Percentiles rank a stretch among this genome's conserved stretches.
Conservation (phyloP, 1,140 invertebrate species). For the Latrodectus geometricus region DNA sequence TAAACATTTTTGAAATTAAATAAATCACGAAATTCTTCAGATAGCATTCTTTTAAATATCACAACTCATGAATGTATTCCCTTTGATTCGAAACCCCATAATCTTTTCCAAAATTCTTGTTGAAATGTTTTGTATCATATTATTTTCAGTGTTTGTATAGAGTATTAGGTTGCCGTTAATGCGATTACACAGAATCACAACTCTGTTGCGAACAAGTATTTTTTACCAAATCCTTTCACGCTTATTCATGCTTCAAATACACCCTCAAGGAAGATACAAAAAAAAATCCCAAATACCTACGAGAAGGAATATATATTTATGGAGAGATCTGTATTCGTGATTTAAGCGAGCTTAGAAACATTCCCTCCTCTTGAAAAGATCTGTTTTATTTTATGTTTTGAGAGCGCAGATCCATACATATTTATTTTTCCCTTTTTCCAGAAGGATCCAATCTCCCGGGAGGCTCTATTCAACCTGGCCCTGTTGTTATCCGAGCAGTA, state of each 20-base stretch:
- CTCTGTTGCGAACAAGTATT: too few relatives aligned
- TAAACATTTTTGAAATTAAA: too few relatives aligned
- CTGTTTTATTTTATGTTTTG: not conserved
- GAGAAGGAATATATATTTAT: too few relatives aligned
- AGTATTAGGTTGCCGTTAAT: not conserved
- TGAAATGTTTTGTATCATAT: not conserved
- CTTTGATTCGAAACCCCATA: too few relatives aligned
- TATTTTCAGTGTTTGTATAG: not conserved
- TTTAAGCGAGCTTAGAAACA: not conserved
- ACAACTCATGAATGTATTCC: too few relatives aligned
- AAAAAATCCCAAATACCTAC: too few relatives aligned
- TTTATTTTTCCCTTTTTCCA: conserved; percentile 21
- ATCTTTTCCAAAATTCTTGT: not conserved
- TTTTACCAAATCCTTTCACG: too few relatives aligned
- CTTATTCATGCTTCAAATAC: too few relatives aligned
- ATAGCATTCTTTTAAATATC: too few relatives aligned
- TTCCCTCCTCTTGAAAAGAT: not conserved
- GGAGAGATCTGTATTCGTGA: not conserved
- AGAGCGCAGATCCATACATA: not conserved
- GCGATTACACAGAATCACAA: too few relatives aligned
- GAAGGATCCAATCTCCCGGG: conserved; percentile 76
- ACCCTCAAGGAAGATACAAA: too few relatives aligned
- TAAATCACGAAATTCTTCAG: too few relatives aligned
- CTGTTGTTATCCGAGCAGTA: conserved; percentile 85
- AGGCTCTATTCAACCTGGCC: conserved; percentile 94